Conservation (phyloP, 2,113 vertebrate species). For the Crypturellus undulatus region DNA sequence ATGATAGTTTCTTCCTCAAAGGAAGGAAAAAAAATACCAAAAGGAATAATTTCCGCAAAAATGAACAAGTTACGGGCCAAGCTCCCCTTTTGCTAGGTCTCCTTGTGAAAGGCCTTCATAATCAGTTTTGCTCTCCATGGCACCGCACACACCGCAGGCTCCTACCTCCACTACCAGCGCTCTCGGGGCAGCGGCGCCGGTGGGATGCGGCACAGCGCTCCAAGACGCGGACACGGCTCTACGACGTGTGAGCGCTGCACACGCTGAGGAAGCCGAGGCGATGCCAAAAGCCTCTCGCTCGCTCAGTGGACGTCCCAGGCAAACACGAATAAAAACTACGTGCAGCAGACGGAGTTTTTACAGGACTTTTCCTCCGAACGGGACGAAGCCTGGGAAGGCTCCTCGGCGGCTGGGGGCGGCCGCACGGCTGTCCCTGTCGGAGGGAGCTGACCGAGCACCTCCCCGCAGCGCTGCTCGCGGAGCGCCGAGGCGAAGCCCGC, state of each 20-base stretch:
- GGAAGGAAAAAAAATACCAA: fast-evolving
- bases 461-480: neutral
- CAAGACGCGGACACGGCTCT: neutral
- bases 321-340: neutral
- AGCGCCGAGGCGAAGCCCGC: neutral
- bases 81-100: neutral
- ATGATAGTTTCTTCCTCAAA: neutral
- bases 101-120: neutral
- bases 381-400: neutral
- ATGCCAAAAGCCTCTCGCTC: neutral
- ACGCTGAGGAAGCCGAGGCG: neutral
- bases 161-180: neutral
- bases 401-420: neutral
- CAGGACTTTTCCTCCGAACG: neutral
- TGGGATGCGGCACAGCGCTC: neutral
- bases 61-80: neutral
- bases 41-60: neutral
- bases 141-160: neutral
- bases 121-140: neutral
- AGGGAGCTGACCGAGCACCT: neutral
- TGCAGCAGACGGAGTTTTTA: neutral
- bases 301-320: neutral
- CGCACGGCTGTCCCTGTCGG: neutral
- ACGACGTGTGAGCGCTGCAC: neutral
- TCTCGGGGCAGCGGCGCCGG: fast-evolving